Conservation (phyloP, 2,797 vertebrate species). For the Gila robusta region DNA sequence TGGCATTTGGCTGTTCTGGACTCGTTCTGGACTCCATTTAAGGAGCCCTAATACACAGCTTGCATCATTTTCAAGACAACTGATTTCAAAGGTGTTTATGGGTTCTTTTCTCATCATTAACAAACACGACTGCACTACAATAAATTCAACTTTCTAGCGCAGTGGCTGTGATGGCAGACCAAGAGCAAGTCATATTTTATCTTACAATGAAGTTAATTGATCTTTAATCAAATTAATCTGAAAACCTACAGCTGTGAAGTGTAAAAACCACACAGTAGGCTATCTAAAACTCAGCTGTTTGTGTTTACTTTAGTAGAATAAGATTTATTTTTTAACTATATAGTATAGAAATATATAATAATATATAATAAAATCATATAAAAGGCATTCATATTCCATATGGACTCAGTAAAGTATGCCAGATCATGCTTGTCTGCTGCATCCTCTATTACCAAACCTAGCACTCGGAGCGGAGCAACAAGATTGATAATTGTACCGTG, state of each 20-base stretch:
- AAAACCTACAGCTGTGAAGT: neutral
- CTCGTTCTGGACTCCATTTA: conserved; percentile 72
- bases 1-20: conserved; percentile 77
- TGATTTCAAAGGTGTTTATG: conserved; percentile 66
- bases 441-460: neutral
- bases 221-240: neutral
- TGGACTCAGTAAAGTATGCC: neutral
- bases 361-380: neutral
- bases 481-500: neutral
- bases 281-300: neutral
- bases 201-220: neutral
- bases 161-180: neutral
- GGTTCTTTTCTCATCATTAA: conserved; percentile 32
- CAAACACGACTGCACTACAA: conserved; percentile 31
- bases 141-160: neutral
- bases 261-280: neutral
- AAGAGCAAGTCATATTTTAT: conserved; percentile 12
- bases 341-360: neutral
- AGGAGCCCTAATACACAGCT: conserved; percentile 66
- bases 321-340: neutral
- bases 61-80: conserved; percentile 68
- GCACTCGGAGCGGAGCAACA: neutral
- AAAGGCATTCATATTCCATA: neutral
- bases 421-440: neutral
- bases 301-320: neutral